These are phyloP conservation scores for Pseudorhombus dupliciocellatus DNA, from an alignment of 2,113 vertebrate genomes.

Conservation along the genomic window DNA sequence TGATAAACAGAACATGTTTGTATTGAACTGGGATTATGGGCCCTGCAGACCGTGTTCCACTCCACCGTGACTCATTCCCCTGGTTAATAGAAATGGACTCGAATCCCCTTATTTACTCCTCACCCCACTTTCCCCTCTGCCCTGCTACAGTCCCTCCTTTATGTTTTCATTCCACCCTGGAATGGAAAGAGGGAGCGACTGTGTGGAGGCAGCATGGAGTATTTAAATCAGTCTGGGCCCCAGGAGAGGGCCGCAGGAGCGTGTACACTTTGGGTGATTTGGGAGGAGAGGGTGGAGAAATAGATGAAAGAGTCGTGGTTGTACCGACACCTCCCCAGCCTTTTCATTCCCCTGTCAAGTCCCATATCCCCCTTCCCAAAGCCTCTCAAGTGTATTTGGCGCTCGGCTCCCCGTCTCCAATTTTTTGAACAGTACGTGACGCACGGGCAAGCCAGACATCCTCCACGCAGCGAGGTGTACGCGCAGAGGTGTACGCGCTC, in stretches of 20 bases:
- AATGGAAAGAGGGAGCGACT: background rate
- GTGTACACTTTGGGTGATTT: slow-evolving; percentile 38
- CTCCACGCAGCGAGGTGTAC: slow-evolving; percentile 30
- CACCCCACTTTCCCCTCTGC: background rate
- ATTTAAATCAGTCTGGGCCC: slow-evolving; percentile 39
- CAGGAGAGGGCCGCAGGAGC: slow-evolving; percentile 17
- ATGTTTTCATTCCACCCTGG: background rate
- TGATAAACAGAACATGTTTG: too few species aligned
- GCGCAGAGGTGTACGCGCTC: slow-evolving; percentile 43
- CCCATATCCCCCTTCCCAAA: slow-evolving; percentile 1
- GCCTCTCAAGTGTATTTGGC: slow-evolving; percentile 5
- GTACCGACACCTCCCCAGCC: slow-evolving; percentile 21
- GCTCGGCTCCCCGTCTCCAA: background rate
- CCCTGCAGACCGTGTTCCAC: background rate
- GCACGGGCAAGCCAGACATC: slow-evolving; percentile 21
- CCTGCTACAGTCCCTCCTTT: background rate
- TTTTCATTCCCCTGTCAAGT: slow-evolving; percentile 34
- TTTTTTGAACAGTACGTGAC: slow-evolving; percentile 15
- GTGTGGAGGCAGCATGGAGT: slow-evolving; percentile 7
- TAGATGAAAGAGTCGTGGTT: slow-evolving; percentile 20
- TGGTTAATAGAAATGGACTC: slow-evolving; percentile 24
- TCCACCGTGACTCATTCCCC: background rate
- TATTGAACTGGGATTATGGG: background rate
- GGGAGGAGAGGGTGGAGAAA: slow-evolving; percentile 29
- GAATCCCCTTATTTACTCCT: background rate